These are phyloP conservation scores for Maccullochella peelii DNA, from an alignment of 2,113 vertebrate genomes.

Conservation along the genomic window DNA sequence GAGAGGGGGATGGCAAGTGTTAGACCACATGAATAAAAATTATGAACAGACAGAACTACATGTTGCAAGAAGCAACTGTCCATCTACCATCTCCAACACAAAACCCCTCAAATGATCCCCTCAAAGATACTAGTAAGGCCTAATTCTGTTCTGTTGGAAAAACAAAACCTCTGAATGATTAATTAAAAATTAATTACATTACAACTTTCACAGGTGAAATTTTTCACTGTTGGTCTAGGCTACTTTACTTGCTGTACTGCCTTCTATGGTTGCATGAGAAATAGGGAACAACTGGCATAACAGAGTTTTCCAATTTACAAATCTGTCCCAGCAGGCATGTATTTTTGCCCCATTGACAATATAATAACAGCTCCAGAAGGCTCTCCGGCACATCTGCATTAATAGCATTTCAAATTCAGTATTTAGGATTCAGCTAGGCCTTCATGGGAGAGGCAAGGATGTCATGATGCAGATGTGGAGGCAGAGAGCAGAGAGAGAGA, in stretches of 20 bases:
- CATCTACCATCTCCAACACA: background rate
- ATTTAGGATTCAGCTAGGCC: constrained; percentile 53
- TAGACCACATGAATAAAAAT: background rate
- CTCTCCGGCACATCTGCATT: constrained; percentile 61
- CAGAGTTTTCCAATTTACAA: constrained; percentile 60
- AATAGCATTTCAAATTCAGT: constrained; percentile 57
- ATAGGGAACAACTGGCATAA: constrained; percentile 49
- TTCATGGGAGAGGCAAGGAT: constrained; percentile 18
- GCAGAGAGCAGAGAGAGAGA: constrained; percentile 8
- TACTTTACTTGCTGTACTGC: background rate
- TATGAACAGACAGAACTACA: background rate
- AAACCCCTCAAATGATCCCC: constrained; percentile 2
- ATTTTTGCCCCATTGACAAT: constrained; percentile 48
- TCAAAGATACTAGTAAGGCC: background rate
- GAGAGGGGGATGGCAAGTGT: background rate
- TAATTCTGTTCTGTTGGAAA: background rate
- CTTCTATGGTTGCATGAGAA: constrained; percentile 31
- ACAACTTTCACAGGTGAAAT: constrained; percentile 42
- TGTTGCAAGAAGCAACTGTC: background rate
- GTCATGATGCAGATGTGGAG: constrained; percentile 34
- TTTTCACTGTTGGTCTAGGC: constrained; percentile 4
- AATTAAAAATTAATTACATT: constrained; percentile 38
- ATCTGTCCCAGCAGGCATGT: constrained; percentile 53
- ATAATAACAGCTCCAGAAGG: constrained; percentile 57
- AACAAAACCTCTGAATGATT: constrained; percentile 30